phyloP scores from a whole-genome alignment of 1,140 invertebrate genomes.

The Heterodera schachtii region DNA sequence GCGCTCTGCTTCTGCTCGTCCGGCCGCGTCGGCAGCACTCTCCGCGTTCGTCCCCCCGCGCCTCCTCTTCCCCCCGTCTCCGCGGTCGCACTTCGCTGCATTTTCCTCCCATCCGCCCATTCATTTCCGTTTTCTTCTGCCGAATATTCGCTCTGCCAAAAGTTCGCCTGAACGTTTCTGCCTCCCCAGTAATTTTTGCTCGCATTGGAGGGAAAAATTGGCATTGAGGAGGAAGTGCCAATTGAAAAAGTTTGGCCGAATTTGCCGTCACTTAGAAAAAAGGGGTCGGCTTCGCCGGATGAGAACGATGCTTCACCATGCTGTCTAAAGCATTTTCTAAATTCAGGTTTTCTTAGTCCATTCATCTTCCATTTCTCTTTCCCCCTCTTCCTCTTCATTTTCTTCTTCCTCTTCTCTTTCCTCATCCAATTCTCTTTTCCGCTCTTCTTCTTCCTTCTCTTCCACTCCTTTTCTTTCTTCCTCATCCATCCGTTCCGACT shows the following conservation, averaged over 20 bases:
- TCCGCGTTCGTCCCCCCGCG: neutral
- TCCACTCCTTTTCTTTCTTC: neutral
- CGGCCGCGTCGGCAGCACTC: neutral
- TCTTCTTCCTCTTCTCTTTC: neutral
- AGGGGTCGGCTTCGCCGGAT: neutral
- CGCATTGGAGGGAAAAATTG: constrained; percentile 4
- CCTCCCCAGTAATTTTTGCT: neutral
- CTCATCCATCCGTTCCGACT: neutral
- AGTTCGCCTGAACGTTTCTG: neutral
- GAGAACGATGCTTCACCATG: neutral
- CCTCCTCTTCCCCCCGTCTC: neutral
- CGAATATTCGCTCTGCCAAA: neutral
- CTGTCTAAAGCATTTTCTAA: neutral
- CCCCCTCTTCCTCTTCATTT: neutral
- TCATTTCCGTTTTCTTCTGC: neutral
- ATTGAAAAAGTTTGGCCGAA: neutral
- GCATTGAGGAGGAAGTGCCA: constrained; percentile 28
- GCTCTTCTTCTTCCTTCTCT: neutral
- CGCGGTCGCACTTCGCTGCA: constrained; percentile 1
- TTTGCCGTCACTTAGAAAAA: neutral
- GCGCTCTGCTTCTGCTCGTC: neutral
- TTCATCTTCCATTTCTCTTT: neutral
- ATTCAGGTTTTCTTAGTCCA: neutral
- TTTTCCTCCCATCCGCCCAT: neutral
- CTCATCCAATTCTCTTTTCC: neutral